Conservation (phyloP, 2,113 vertebrate genomes). For the Syngnathus floridae region DNA sequence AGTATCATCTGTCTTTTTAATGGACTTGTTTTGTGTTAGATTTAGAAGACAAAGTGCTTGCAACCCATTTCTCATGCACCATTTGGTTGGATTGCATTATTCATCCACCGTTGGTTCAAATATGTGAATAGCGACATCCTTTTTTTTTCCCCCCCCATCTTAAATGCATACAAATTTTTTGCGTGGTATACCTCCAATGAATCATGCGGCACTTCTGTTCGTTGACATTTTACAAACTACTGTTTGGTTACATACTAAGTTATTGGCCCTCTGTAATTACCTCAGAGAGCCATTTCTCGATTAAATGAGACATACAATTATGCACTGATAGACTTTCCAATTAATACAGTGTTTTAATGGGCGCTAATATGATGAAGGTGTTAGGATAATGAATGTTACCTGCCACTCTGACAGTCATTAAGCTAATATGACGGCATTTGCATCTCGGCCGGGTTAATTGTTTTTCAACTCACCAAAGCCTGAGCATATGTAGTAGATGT, state of each 20-base stretch:
- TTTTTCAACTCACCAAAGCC: constrained; percentile 36
- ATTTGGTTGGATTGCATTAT: constrained; percentile 50
- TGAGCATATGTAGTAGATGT: constrained; percentile 32
- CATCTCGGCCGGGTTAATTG: constrained; percentile 49
- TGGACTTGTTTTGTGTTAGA: background rate
- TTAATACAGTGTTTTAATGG: constrained; percentile 45
- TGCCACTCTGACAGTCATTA: constrained; percentile 54
- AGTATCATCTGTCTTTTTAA: constrained; percentile 49
- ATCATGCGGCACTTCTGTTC: constrained; percentile 30
- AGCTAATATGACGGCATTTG: constrained; percentile 44
- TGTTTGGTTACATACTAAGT: constrained; percentile 33
- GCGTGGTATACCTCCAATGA: constrained; percentile 8
- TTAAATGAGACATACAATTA: constrained; percentile 56
- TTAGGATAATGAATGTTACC: constrained; percentile 59
- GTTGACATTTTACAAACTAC: constrained; percentile 40
- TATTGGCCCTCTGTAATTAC: constrained; percentile 37
- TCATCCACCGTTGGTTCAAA: constrained; percentile 22
- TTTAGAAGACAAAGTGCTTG: constrained; percentile 26
- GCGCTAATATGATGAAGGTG: constrained; percentile 51
- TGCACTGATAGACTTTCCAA: constrained; percentile 41
- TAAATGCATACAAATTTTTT: background rate
- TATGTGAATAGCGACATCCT: background rate
- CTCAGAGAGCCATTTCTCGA: constrained; percentile 24
- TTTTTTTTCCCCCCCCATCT: background rate
- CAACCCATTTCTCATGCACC: constrained; percentile 45